Percentiles rank a stretch among this genome's conserved stretches.
Evolutionary conservation across 2,888 invertebrate species (phyloP).

Genomic region (Fissipunctia ypsillon): DNA sequence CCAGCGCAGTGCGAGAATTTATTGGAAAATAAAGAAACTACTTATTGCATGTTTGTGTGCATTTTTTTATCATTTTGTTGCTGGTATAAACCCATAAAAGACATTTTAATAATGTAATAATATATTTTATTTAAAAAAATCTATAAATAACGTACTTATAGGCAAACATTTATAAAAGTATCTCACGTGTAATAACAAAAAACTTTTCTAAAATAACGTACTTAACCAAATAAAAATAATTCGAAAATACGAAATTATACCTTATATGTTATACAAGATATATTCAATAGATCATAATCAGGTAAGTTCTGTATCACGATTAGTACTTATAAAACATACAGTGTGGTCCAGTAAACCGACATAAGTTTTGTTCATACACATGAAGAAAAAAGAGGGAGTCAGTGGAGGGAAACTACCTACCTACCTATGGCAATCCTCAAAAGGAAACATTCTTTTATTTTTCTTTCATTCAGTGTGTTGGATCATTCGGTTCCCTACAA

Average conservation of each 20-base stretch:
- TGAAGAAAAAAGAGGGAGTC: too few species aligned
- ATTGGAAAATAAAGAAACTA: background rate
- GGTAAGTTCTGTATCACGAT: background rate
- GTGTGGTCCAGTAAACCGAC: too few species aligned
- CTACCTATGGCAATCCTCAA: constrained; percentile 2
- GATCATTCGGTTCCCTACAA: too few species aligned
- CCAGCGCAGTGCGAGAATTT: background rate
- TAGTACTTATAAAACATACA: too few species aligned
- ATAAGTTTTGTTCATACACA: too few species aligned
- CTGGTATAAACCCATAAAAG: background rate
- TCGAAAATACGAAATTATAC: background rate
- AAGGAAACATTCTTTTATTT: background rate
- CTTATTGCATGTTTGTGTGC: background rate
- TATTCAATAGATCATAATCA: background rate
- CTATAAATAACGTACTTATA: background rate
- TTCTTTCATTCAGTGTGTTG: too few species aligned
- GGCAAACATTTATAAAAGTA: background rate
- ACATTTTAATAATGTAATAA: background rate
- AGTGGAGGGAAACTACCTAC: too few species aligned
- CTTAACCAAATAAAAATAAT: constrained; percentile 5
- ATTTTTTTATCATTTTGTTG: background rate
- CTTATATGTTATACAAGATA: constrained; percentile 5
- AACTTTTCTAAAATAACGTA: background rate
- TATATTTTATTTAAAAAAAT: constrained; percentile 7
- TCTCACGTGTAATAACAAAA: background rate